Percentiles rank a stretch among this genome's conserved stretches.
phyloP scores from a whole-genome alignment of 2,113 vertebrate genomes.

The Pterocles burchelli region DNA sequence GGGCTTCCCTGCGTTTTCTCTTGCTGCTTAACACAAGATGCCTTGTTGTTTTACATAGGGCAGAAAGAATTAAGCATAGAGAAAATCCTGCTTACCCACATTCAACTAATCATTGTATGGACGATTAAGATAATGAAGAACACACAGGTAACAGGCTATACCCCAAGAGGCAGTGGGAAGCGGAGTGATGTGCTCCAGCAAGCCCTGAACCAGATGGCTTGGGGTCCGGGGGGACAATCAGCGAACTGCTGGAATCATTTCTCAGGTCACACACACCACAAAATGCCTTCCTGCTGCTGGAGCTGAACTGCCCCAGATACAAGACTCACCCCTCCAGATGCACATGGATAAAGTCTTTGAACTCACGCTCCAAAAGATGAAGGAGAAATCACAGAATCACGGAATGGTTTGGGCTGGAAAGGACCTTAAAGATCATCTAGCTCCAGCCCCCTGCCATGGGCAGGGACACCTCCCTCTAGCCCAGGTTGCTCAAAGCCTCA shows the following conservation, averaged over 20 bases:
- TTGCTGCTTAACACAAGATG: neutral
- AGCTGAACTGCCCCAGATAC: neutral
- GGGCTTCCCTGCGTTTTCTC: neutral
- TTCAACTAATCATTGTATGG: accelerated
- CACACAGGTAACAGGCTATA: neutral
- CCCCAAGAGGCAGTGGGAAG: neutral
- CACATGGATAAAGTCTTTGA: neutral
- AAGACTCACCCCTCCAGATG: neutral
- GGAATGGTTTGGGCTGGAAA: too few species aligned
- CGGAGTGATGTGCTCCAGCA: neutral
- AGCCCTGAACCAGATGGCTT: accelerated
- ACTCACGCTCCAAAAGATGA: accelerated
- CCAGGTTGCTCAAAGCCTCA: too few species aligned
- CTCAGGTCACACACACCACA: neutral
- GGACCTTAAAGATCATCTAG: too few species aligned
- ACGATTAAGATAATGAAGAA: neutral
- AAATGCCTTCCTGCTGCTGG: neutral
- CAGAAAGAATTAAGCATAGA: neutral
- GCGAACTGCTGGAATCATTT: accelerated
- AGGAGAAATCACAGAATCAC: neutral
- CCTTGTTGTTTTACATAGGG: neutral
- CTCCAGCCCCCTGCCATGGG: too few species aligned
- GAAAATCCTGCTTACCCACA: neutral
- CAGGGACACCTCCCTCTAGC: too few species aligned
- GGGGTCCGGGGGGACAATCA: accelerated